Conservation (phyloP, 2,888 invertebrate genomes). For the Lithophane leautieri region DNA sequence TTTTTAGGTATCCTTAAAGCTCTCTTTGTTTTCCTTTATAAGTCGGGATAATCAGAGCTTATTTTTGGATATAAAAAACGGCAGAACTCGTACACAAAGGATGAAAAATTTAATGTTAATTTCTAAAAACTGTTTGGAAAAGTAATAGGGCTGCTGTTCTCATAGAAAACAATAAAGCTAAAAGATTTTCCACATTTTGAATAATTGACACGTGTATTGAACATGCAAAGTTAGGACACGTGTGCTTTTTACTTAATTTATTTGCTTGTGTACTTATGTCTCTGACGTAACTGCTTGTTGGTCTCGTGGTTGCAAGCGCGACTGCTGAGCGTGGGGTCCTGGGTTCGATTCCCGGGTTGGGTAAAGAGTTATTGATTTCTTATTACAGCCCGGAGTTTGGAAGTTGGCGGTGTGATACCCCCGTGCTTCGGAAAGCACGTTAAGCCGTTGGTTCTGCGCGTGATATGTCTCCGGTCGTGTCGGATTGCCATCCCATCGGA, state of each 20-base stretch:
- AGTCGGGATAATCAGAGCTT: constrained; percentile 29
- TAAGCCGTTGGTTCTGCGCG: too few relatives aligned
- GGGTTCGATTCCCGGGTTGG: too few relatives aligned
- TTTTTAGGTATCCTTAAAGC: constrained; percentile 26
- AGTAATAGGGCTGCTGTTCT: constrained; percentile 5
- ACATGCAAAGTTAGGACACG: too few relatives aligned
- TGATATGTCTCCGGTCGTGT: too few relatives aligned
- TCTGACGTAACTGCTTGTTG: too few relatives aligned
- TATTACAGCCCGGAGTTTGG: too few relatives aligned
- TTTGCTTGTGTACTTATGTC: background rate
- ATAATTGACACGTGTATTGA: background rate
- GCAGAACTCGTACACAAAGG: constrained; percentile 25
- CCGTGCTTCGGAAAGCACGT: too few relatives aligned
- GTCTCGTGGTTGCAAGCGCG: too few relatives aligned
- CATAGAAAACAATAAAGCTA: background rate
- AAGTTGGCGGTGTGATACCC: too few relatives aligned
- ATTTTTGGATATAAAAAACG: constrained; percentile 11
- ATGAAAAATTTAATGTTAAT: constrained; percentile 22
- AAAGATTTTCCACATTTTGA: constrained; percentile 2
- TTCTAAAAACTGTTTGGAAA: constrained; percentile 7
- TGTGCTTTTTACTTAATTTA: background rate
- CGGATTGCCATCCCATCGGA: too few relatives aligned
- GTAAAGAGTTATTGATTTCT: too few relatives aligned
- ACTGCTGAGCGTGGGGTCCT: too few relatives aligned
- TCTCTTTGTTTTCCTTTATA: constrained; percentile 14